Base-by-base conservation (phyloP, 2,113 vertebrate genomes). In the Spea bombifrons region DNA sequence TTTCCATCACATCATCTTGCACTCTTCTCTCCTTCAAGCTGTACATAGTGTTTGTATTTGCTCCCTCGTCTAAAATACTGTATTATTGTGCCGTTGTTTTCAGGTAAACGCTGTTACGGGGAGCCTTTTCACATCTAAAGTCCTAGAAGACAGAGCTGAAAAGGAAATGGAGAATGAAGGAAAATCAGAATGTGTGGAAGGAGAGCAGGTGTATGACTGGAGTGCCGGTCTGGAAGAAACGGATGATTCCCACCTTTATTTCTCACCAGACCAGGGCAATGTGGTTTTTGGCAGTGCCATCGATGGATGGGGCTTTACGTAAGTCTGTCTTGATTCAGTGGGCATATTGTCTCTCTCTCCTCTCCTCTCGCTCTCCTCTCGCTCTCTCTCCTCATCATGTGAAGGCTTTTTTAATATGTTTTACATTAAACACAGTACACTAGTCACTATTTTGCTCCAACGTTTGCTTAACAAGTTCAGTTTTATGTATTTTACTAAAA, bases 241-340 rank as follows among this genome's bases (percentile, higher is more conserved):
- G 0, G 97, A 99, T 5, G 97, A 99, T 85, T 98, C 97, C 0
- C 91, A 94, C 55, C 94, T 99, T 1, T 99, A 99, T 88, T 99
- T 98, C 85, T 96, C 94, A 4, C 97, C 97, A 0, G 96, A 99
- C 45, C 95, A 95, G 78, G 96, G 96, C n/a, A 98, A 98, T 5
- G 96, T 99, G 80, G 93, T 97, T 0, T 99, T 99, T 76, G 91
- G 94, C 81, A 97, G 97, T 16, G 96, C 97, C 4, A 86, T 98
- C 3, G 97, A 99, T 61, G 96, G 96, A 10, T 99, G 97, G 97
- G 97, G 95, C 15, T 99, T 99, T 86, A 95, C 96, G 97, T 99
- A 82, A 64, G 61, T 64, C 7, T 10, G 59, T 61, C 30, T 30
- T 30, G 30, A 30, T 30, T 30, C 30, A 30, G 30, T 2, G 2